Evolutionary conservation across 2,113 vertebrate genomes (phyloP), one percentile per base, ranked within the genome.

Genomic region (Orthonyx spaldingii): DNA sequence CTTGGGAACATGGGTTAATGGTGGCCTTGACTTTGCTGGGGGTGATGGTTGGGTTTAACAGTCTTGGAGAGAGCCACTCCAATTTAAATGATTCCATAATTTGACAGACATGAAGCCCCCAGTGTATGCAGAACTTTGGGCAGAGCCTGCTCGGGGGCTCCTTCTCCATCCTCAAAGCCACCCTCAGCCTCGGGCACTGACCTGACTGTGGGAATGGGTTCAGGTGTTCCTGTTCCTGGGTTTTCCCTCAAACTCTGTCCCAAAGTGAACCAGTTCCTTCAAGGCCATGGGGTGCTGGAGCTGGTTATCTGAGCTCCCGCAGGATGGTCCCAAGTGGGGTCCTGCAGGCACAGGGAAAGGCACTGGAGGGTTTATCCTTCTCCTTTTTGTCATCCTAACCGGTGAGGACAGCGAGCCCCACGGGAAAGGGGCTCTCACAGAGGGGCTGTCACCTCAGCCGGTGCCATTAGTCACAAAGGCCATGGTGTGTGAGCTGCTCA

Each of bases 211-310:
- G 59, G 71, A 81, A 63, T 39, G 16, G 13, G 19, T 78, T 53
- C 42, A 14, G 32, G 21, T 19, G 32, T 28, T 86, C 69, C 75
- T 52, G 0, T 44, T 86, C 21, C 30, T 42, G 69, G 20, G 20
- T 22, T 22, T 89, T 64, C 71, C 81, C 28, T 41, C 56, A 16
- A 50, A 37, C 32, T 70, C 76, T 22, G 26, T 84, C 56, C 61
- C 35, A 32, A 44, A 59, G 16, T 1, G 28, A 87, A 81, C 35
- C 18, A 24, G 7, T 22, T 33, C 60, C 41, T 72, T 18, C 1
- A 0, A 1, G 3, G 6, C 30, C 7, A 1, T 0, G 1, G 13
- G 30, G 16, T 35, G 71, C 33, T 42, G 30, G n/a, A 53, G 42
- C 47, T 28, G 80, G 20, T 13, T 44, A 37, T 16, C 46, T 2